Base-by-base conservation (phyloP, 2,113 vertebrate genomes). In the Rhipidura dahli region DNA sequence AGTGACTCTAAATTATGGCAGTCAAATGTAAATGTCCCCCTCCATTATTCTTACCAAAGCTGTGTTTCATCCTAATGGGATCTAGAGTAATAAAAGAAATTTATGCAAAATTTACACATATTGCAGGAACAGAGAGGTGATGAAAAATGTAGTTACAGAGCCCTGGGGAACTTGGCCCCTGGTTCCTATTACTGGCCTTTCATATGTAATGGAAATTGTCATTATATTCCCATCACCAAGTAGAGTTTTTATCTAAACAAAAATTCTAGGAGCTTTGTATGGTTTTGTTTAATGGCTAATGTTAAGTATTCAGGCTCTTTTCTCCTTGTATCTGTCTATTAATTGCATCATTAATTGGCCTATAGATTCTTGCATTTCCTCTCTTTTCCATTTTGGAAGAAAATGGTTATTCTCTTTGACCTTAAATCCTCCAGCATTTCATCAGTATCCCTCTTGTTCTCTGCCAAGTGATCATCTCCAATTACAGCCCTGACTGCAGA, bases 371-470 rank as follows among this genome's bases (percentile, higher is more conserved):
- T 50, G 6, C 15, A 40, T 71, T 89, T 89, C 13, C 24, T 94
- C n/a, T 81, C 11, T 59, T 92, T 83, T 63, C 15, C 44, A 17
- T 59, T 93, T 40, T 71, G 60, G 31, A 75, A 90, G 31, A 91
- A 70, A 73, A 7, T 22, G 5, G 10, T 78, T 73, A 13, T 53
- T 61, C 5, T 57, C 3, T 78, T 64, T 57, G 27, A 56, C 51
- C 83, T 91, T 65, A 92, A 89, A 59, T 31, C 15, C 44, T 60
- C 11, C 39, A 73, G 71, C 35, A 88, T n/a, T 79, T 96, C 50
- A 68, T 69, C 65, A 92, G 54, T 27, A 53, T 35, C 89, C 68
- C 17, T 93, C 63, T 81, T 95, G 50, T 66, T 91, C 47, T 79
- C 40, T 10, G 9, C 49, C 78, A 89, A 65, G 16, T 2, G 47